phyloP scores from a whole-genome alignment of 2,113 vertebrate genomes.

The Aegotheles bennettii region DNA sequence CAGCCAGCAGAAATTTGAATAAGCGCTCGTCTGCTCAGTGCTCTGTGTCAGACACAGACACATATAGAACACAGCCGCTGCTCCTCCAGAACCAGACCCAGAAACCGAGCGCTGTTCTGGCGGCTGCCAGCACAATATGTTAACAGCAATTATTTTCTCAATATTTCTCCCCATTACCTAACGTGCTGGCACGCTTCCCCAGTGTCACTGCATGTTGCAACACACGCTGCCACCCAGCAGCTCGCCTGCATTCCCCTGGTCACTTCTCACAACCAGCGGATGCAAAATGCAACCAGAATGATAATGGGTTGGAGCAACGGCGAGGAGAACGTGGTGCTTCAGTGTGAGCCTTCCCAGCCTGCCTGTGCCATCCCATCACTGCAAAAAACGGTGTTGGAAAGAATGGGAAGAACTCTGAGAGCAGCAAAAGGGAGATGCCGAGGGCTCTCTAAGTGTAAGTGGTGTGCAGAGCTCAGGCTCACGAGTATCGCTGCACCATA shows the following conservation, averaged over 20 bases:
- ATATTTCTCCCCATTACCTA: slow-evolving; percentile 54
- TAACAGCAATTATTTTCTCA: slow-evolving; percentile 54
- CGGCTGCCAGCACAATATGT: slow-evolving; percentile 36
- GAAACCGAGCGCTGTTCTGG: slow-evolving; percentile 15
- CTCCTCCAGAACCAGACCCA: slow-evolving; percentile 45
- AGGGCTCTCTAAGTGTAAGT: background rate
- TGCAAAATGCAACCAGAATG: background rate
- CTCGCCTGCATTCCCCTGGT: slow-evolving; percentile 29
- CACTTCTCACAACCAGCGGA: slow-evolving; percentile 5
- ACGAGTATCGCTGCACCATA: background rate
- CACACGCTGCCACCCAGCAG: slow-evolving; percentile 1
- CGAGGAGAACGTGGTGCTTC: background rate
- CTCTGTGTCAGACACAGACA: slow-evolving; percentile 38
- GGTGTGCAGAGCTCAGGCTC: background rate
- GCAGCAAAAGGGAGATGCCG: background rate
- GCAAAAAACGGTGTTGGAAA: background rate
- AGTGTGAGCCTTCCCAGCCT: background rate
- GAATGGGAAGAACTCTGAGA: background rate
- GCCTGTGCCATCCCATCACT: background rate
- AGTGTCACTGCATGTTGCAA: slow-evolving; percentile 21
- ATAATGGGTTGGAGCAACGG: background rate
- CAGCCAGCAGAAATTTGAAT: slow-evolving; percentile 45
- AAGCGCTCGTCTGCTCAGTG: background rate
- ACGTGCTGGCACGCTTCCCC: slow-evolving; percentile 21
- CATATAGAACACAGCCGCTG: slow-evolving; percentile 24